Base-by-base conservation (phyloP, 2,888 invertebrate species). In the Epirrhoe alternata region DNA sequence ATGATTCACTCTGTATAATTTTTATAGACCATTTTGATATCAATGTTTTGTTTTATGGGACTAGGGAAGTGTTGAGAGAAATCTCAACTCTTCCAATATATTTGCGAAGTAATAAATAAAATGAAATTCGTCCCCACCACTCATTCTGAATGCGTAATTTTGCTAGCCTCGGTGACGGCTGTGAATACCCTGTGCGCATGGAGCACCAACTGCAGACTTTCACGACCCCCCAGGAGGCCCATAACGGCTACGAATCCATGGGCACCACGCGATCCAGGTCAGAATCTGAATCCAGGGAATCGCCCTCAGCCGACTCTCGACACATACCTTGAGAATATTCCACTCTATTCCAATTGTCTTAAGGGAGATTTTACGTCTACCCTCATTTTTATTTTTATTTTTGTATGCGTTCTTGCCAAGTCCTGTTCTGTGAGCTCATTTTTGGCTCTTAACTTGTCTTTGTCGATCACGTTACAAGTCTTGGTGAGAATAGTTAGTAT, bases 151-250 rank as follows among this genome's bases (percentile, higher is more conserved):
- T 65, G 67, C 71, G 67, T 71, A 71, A 68, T 73, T 66, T 68
- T 69, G 87, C 90, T 78, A 98, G 98, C 96, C 95, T 96, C 94
- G 97, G 98, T 92, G 97, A 98, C 94, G 98, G 98, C 94, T 95
- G 97, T 92, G 95, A 95, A 92, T 98, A 94, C 95, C 97, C 97
- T 81, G 97, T 97, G 88, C 96, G 96, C 82, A 95, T 95, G 82
- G 96, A 96, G 89, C 93, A 93, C 80, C 92, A 90, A 78, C 86
- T 92, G 72, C 90, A 90, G 86, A 88, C 92, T 70, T 92, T 92
- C 87, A 86, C 88, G 66, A 84, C 87, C 69, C 78, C 89, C 63
- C 88, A 84, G 78, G 91, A 91, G 71, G 75, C 86, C 69, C 94
- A 94, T 86, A 66, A 59, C 50, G 94, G 94, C 80, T 97, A 98